Conservation (phyloP, 2,888 invertebrate species). For the Orchesellides sinensis region DNA sequence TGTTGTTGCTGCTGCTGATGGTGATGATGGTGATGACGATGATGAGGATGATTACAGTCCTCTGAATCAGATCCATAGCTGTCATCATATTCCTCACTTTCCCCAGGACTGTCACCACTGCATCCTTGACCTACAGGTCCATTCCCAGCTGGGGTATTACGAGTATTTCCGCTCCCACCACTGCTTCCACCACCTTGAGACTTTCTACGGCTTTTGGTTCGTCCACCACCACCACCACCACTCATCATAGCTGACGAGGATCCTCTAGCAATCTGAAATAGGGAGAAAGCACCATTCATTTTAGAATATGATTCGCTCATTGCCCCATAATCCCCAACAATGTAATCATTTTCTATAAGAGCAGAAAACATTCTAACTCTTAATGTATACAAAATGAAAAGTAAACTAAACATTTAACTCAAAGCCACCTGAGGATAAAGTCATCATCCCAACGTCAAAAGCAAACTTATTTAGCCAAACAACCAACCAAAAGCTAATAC, state of each 20-base stretch:
- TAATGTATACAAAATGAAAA: not conserved
- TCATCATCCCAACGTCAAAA: not conserved
- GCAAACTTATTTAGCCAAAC: not conserved
- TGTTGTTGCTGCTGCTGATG: slow-evolving; percentile 19
- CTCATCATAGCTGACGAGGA: slow-evolving; percentile 43
- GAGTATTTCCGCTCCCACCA: slow-evolving; percentile 54
- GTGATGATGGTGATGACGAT: slow-evolving; percentile 40
- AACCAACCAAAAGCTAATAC: not conserved
- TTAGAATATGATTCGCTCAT: too few relatives aligned
- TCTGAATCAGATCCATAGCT: slow-evolving; percentile 74
- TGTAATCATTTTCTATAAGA: not conserved
- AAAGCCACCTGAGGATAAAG: too few relatives aligned
- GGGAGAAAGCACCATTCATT: not conserved
- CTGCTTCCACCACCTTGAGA: slow-evolving; percentile 59
- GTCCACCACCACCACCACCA: slow-evolving; percentile 22
- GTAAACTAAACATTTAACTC: not conserved
- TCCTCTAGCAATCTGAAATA: slow-evolving; percentile 59
- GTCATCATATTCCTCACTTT: slow-evolving; percentile 76
- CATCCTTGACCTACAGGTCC: slow-evolving; percentile 77
- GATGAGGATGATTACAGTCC: slow-evolving; percentile 49
- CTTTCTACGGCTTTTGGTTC: slow-evolving; percentile 51
- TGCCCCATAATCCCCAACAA: not conserved
- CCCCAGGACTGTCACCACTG: slow-evolving; percentile 68
- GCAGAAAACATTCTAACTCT: too few relatives aligned
- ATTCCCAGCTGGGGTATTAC: slow-evolving; percentile 73